Conservation (phyloP, 2,888 invertebrate species). For the Volucella inanis region DNA sequence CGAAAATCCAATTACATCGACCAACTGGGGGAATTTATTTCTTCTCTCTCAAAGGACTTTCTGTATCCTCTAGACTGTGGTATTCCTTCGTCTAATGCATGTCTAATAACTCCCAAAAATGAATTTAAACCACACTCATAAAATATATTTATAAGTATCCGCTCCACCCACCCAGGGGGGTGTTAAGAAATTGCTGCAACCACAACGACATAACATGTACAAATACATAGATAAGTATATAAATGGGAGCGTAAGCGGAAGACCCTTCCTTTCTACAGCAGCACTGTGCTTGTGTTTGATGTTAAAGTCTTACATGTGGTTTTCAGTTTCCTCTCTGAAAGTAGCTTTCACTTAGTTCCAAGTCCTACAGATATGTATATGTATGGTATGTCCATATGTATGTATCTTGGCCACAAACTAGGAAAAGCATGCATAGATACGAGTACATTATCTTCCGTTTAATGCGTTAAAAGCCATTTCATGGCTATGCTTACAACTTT, state of each 20-base stretch:
- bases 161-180: neutral
- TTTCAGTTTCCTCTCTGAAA: conserved; percentile 71
- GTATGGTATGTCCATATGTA: neutral
- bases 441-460: conserved; percentile 49
- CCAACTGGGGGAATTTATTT: neutral
- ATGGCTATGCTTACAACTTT: conserved; percentile 32
- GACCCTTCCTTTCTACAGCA: conserved; percentile 5
- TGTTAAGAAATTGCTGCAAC: conserved; percentile 60
- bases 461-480: conserved; percentile 57
- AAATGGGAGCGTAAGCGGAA: neutral
- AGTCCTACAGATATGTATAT: neutral
- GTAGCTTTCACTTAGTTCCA: conserved; percentile 44
- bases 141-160: conserved; percentile 14
- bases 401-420: neutral
- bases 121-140: conserved; percentile 46
- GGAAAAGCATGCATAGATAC: neutral
- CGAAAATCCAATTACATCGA: conserved; percentile 66
- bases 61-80: neutral
- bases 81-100: conserved; percentile 42
- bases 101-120: conserved; percentile 17
- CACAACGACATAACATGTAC: conserved; percentile 54
- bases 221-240: conserved; percentile 5
- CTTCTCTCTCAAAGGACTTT: conserved; percentile 15
- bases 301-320: conserved; percentile 70
- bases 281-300: conserved; percentile 16